Conservation (phyloP, 2,888 invertebrate genomes). For the Lysandra coridon region DNA sequence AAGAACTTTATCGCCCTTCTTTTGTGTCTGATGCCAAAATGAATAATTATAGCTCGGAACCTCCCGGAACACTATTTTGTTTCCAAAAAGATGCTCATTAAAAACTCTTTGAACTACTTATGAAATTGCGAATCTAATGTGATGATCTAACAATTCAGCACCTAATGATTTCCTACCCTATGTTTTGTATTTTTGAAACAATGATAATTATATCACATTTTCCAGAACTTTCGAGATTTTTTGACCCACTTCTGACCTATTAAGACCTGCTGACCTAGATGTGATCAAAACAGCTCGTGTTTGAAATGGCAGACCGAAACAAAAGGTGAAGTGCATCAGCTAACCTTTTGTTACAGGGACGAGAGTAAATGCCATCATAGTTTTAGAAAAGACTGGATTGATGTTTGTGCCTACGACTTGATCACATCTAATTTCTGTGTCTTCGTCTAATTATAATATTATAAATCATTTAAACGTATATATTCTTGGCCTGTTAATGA, state of each 20-base stretch:
- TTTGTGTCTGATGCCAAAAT: not conserved
- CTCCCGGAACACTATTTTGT: not conserved
- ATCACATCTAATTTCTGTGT: not conserved
- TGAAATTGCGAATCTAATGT: not conserved
- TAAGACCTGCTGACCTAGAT: slow-evolving; percentile 26
- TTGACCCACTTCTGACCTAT: slow-evolving; percentile 19
- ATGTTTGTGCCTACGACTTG: not conserved
- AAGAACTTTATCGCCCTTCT: too few relatives aligned
- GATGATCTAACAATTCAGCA: not conserved
- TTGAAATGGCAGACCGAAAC: slow-evolving; percentile 24
- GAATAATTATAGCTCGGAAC: not conserved
- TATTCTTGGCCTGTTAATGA: not conserved
- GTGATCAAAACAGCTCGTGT: slow-evolving; percentile 24
- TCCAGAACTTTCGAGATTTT: not conserved
- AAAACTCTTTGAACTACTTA: not conserved
- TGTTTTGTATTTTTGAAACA: slow-evolving; percentile 5
- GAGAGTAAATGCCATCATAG: slow-evolving; percentile 13
- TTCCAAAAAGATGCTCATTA: not conserved
- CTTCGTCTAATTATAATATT: too few relatives aligned
- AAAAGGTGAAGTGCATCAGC: slow-evolving; percentile 28
- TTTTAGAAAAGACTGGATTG: not conserved
- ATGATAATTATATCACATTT: not conserved
- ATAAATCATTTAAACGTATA: not conserved
- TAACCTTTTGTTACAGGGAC: slow-evolving; percentile 24
- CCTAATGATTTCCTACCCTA: not conserved